A percentile compares a stretch with the other conserved stretches of the same genome.
phyloP scores from a whole-genome alignment of 30 jellyfish, hydroid and myxozoan species.

The Chrysaora quinquecirrha region DNA sequence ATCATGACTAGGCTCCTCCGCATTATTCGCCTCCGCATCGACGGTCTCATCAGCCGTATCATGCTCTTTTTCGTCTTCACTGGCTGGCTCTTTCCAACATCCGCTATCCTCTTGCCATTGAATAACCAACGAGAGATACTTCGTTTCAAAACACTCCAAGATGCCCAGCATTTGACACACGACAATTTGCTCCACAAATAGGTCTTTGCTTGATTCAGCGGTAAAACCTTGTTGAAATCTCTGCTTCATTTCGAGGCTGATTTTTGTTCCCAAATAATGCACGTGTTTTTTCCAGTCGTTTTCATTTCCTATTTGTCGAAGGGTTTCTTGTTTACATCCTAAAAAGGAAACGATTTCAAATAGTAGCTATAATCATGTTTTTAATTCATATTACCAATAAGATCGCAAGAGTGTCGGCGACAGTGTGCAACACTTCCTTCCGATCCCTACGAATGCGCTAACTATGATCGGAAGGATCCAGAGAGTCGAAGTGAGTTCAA shows the following conservation, averaged over 20 bases:
- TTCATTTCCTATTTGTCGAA: not conserved
- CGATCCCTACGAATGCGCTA: too few relatives aligned
- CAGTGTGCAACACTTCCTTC: too few relatives aligned
- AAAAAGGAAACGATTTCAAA: not conserved
- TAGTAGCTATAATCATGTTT: too few relatives aligned
- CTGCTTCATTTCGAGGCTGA: not conserved
- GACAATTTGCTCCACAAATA: conserved; percentile 15
- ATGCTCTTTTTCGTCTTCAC: not conserved
- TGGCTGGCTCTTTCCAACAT: conserved; percentile 6
- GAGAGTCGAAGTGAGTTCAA: too few relatives aligned
- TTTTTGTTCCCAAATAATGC: conserved; percentile 10
- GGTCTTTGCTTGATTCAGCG: conserved; percentile 5
- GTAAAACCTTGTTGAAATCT: not conserved
- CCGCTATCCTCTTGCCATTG: conserved; percentile 37
- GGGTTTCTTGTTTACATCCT: not conserved
- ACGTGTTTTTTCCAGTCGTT: not conserved
- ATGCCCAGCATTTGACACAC: conserved; percentile 32
- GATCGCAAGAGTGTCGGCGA: too few relatives aligned
- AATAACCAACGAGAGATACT: not conserved
- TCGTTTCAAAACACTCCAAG: conserved; percentile 15
- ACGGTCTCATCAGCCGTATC: not conserved
- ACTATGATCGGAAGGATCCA: too few relatives aligned
- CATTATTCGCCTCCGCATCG: not conserved
- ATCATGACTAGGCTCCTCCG: not conserved
- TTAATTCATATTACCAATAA: too few relatives aligned